Percentiles rank a stretch among this genome's conserved stretches.
Evolutionary conservation across 2,888 invertebrate species (phyloP).

Genomic region (Drosophila gaucha): DNA sequence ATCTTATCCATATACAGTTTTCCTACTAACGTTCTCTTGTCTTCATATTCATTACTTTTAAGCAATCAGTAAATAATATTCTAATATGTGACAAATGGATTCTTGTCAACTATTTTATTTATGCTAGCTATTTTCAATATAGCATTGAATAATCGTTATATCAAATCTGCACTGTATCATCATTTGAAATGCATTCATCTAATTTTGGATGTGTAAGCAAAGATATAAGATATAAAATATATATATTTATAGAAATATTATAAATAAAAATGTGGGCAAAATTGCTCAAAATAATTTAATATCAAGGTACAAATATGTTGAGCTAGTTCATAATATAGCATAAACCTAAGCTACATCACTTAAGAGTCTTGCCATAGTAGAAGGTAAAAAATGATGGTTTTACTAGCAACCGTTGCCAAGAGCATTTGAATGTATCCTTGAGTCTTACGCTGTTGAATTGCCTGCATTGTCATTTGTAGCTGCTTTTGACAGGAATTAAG

Average conservation of each 20-base stretch:
- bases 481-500: slow-evolving; percentile 73
- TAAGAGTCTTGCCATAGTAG: not conserved
- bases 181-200: not conserved
- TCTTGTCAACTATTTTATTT: too few relatives aligned
- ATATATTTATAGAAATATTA: slow-evolving; percentile 3
- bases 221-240: not conserved
- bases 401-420: slow-evolving; percentile 5
- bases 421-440: slow-evolving; percentile 17
- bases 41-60: too few relatives aligned
- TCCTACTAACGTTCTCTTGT: too few relatives aligned
- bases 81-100: too few relatives aligned
- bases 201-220: slow-evolving; percentile 4
- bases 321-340: not conserved
- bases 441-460: slow-evolving; percentile 15
- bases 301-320: not conserved
- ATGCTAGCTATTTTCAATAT: too few relatives aligned
- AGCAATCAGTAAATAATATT: too few relatives aligned
- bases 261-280: not conserved
- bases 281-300: slow-evolving; percentile 1
- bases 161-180: not conserved
- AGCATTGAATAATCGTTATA: not conserved
- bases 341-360: not conserved
- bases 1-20: too few relatives aligned
- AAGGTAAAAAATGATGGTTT: not conserved
- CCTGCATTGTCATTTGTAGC: slow-evolving; percentile 39